Conservation (phyloP, 2,888 invertebrate species). For the Sussaba pulchella region DNA sequence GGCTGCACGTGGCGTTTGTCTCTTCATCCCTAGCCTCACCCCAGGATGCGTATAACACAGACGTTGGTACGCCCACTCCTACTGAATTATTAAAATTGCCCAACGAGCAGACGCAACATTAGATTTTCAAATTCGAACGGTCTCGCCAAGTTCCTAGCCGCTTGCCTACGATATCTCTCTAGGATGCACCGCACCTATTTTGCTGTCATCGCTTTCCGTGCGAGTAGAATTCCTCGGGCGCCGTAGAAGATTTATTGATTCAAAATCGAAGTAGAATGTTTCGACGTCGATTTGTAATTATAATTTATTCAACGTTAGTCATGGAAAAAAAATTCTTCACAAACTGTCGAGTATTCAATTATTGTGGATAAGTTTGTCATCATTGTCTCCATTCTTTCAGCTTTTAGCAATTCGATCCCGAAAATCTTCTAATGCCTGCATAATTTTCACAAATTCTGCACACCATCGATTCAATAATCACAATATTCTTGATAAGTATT, state of each 20-base stretch:
- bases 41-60: background rate
- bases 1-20: constrained; percentile 43
- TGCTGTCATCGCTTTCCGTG: background rate
- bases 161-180: background rate
- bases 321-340: too few species aligned
- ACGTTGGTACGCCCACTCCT: constrained; percentile 11
- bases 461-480: background rate
- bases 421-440: too few species aligned
- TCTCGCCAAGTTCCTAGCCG: constrained; percentile 21
- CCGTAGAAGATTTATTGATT: background rate
- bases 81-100: constrained; percentile 51
- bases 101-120: constrained; percentile 28
- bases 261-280: too few species aligned
- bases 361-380: too few species aligned
- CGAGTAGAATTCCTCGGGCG: background rate
- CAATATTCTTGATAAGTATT: background rate
- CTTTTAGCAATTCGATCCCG: too few species aligned
- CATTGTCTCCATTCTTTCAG: too few species aligned
- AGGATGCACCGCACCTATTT: constrained; percentile 2
- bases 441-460: too few species aligned
- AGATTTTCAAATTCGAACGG: constrained; percentile 56
- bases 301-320: too few species aligned
- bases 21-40: constrained; percentile 27
- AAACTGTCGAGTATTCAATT: too few species aligned
- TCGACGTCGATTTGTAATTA: too few species aligned